Evolutionary conservation across 2,113 vertebrate genomes (phyloP).

Genomic region (Nerophis ophidion): DNA sequence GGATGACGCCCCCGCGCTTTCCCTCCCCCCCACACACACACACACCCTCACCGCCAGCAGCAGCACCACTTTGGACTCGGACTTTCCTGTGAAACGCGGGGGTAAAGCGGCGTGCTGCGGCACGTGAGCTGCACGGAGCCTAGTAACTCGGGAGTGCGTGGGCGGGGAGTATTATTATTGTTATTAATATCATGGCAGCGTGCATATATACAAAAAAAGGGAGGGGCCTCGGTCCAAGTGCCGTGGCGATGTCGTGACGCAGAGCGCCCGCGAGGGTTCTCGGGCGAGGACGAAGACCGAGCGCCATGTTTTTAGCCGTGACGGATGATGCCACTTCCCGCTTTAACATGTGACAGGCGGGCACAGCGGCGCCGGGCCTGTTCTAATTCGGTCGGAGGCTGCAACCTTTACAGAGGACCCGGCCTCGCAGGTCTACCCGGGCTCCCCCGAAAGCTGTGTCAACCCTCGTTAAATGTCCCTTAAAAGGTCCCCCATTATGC

Average conservation of each 20-base stretch:
- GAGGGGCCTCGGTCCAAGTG: slow-evolving; percentile 10
- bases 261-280: slow-evolving; percentile 4
- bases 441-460: too few species aligned
- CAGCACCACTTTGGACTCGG: slow-evolving; percentile 38
- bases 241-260: slow-evolving; percentile 10
- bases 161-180: slow-evolving; percentile 29
- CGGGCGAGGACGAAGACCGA: background rate
- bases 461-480: too few species aligned
- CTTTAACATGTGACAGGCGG: too few species aligned
- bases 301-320: slow-evolving; percentile 17
- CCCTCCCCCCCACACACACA: background rate
- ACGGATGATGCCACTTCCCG: slow-evolving; percentile 31
- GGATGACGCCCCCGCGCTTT: slow-evolving; percentile 39
- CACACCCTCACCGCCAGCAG: background rate
- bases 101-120: slow-evolving; percentile 38
- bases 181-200: slow-evolving; percentile 36
- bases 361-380: too few species aligned
- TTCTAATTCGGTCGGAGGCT: too few species aligned
- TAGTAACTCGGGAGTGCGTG: slow-evolving; percentile 16
- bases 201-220: background rate
- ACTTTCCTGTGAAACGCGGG: slow-evolving; percentile 35
- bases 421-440: too few species aligned
- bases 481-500: too few species aligned
- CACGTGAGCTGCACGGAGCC: slow-evolving; percentile 51
- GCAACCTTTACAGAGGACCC: too few species aligned